Conservation (phyloP, 2,797 vertebrate genomes). For the Oreochromis mossambicus region DNA sequence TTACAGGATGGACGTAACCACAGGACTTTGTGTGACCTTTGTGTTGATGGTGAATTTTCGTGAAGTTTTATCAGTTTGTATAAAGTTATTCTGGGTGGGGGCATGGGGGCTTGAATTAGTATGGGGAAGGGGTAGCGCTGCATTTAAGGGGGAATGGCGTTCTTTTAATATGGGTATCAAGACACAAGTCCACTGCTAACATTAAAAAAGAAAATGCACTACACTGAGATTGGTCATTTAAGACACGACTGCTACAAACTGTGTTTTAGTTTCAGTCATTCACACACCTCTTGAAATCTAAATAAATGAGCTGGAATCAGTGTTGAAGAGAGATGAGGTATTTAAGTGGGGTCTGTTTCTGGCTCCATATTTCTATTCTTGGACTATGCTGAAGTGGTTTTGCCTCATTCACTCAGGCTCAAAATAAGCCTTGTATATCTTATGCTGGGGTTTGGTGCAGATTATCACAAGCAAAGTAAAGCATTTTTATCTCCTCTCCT, state of each 20-base stretch:
- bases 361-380: neutral
- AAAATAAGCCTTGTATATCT: neutral
- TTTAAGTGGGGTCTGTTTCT: neutral
- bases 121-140: neutral
- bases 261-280: slow-evolving; percentile 4
- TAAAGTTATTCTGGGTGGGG: slow-evolving; percentile 23
- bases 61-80: slow-evolving; percentile 61
- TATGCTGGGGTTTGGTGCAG: neutral
- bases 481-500: neutral
- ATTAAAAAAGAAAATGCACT: slow-evolving; percentile 41
- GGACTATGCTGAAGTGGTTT: neutral
- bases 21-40: slow-evolving; percentile 45
- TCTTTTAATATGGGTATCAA: slow-evolving; percentile 18
- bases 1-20: slow-evolving; percentile 25
- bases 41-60: slow-evolving; percentile 63
- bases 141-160: neutral
- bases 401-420: neutral
- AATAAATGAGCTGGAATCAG: neutral
- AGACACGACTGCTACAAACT: slow-evolving; percentile 6
- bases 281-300: neutral
- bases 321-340: neutral
- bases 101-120: neutral
- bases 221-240: slow-evolving; percentile 5
- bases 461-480: neutral
- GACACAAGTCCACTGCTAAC: slow-evolving; percentile 30